Base-by-base conservation (phyloP, 2,113 vertebrate species). In the Rostratula benghalensis region DNA sequence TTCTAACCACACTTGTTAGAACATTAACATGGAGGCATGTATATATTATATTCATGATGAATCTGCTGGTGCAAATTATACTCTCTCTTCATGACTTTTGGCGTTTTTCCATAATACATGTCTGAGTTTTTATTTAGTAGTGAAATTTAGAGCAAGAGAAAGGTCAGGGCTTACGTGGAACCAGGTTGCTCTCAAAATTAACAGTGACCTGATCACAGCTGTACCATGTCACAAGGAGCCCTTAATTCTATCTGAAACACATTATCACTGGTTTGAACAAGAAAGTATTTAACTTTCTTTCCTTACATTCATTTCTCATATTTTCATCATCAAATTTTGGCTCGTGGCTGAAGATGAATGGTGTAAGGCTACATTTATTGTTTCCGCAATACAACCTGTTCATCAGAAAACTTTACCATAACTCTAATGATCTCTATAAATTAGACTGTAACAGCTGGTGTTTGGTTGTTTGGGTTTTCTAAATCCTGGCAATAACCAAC, bases 331-430 rank as follows among this genome's bases (percentile, higher is more conserved):
- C 48, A 71, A 64, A 54, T 30, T 81, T 87, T 71, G 69, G 13
- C 18, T 76, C 4, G 0, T 6, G 20, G 11, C 7, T 45, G 13
- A 94, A 73, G 37, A 3, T 0, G 0, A 61, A 24, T 6, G 3
- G 2, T 20, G 4, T 8, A 48, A 87, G 10, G 83, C 43, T 9
- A 45, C 6, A 13, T 53, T 75, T 54, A 45, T n/a, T 41, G 28
- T n/a, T 31, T 17, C 20, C 21, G 10, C 4, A 63, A 57, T 20
- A 74, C 91, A 85, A 76, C 3, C 4, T 1, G 0, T 17, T n/a
- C 50, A 35, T 57, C n/a, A 37, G 51, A 92, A 91, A 84, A 61
- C 19, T 18, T 48, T 35, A 30, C 45, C 30, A 1, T 3, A 74
- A 50, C 8, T 46, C 27, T 69, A 74, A 27, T 4, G 20, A 31